phyloP scores from a whole-genome alignment of 2,113 vertebrate genomes.

The Neolamprologus ventralis region DNA sequence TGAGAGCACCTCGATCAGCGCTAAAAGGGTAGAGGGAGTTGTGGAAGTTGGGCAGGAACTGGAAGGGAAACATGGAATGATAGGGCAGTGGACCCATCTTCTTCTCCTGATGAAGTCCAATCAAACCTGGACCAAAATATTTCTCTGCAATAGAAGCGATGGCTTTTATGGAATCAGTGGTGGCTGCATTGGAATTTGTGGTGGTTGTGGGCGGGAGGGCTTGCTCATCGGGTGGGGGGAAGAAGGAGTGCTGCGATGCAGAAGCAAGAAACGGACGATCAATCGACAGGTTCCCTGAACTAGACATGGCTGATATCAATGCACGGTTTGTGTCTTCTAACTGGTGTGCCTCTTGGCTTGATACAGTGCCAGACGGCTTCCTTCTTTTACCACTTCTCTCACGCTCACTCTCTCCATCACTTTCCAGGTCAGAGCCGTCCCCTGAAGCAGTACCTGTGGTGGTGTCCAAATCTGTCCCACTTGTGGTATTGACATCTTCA shows the following conservation, averaged over 20 bases:
- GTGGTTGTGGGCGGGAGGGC: constrained; percentile 78
- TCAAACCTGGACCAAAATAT: constrained; percentile 95
- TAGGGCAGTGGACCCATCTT: constrained; percentile 91
- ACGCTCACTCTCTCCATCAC: constrained; percentile 82
- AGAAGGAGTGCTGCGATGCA: constrained; percentile 84
- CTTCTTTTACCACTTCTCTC: constrained; percentile 74
- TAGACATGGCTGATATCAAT: constrained; percentile 65
- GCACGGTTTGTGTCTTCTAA: constrained; percentile 71
- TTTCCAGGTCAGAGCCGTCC: constrained; percentile 84
- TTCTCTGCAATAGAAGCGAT: constrained; percentile 98
- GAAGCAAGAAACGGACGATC: constrained; percentile 83
- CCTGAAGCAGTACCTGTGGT: constrained; percentile 92
- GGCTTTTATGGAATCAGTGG: constrained; percentile 97
- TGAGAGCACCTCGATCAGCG: constrained; percentile 79
- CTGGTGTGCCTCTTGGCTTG: constrained; percentile 67
- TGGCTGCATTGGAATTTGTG: constrained; percentile 80
- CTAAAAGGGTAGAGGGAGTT: constrained; percentile 89
- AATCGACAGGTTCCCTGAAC: constrained; percentile 64
- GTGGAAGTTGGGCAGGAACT: constrained; percentile 92
- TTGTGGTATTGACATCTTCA: constrained; percentile 96
- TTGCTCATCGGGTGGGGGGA: constrained; percentile 92
- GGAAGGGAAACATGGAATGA: constrained; percentile 96
- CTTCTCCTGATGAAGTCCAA: constrained; percentile 95
- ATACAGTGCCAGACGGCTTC: constrained; percentile 49
- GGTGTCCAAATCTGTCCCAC: constrained; percentile 93